Base-by-base conservation (phyloP, 2,888 invertebrate genomes). In the Yponomeuta malinellus region DNA sequence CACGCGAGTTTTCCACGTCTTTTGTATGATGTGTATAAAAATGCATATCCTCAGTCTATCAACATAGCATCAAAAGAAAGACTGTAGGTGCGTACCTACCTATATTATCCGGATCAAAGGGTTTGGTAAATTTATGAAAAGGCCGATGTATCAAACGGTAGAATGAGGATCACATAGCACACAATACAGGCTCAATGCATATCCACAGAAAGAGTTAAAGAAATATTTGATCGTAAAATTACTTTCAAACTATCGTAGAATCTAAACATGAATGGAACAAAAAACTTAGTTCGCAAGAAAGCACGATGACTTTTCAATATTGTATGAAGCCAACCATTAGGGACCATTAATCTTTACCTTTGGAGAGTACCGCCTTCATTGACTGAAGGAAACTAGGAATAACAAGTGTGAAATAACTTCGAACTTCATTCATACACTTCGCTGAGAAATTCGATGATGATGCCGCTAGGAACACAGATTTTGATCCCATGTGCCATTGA, bases 351-450 rank as follows among this genome's bases (percentile, higher is more conserved):
- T 79, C 68, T 43, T 43, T 68, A 59, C 65, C 33, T 31, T 33
- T 75, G 79, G 82, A 79, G 76, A 78, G 77, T 75, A 75, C 68
- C 74, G 74, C 78, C 73, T 74, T 75, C 74, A 75, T 76, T 75
- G 73, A 74, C 74, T 74, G 72, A 75, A 72, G 52, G 52, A 59
- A 59, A 59, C 52, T 59, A 59, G 52, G 15, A 59, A 59, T 59
- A 59, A 59, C 52, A 59, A 59, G 52, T 59, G 52, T 59, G 52
- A 59, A 37, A 43, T 68, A 68, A 37, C 15, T 37, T 5, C 78
- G 78, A 78, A 43, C 79, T 84, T 82, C 84, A 86, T 82, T 84
- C 79, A 82, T 75, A 75, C 78, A 82, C 78, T 79, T 68, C 68
- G 37, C 81, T 84, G 80, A 86, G 76, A 80, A 85, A 78, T 80